These are phyloP conservation scores for Lates japonicus DNA, from an alignment of 2,797 vertebrate species.

Conservation along the genomic window DNA sequence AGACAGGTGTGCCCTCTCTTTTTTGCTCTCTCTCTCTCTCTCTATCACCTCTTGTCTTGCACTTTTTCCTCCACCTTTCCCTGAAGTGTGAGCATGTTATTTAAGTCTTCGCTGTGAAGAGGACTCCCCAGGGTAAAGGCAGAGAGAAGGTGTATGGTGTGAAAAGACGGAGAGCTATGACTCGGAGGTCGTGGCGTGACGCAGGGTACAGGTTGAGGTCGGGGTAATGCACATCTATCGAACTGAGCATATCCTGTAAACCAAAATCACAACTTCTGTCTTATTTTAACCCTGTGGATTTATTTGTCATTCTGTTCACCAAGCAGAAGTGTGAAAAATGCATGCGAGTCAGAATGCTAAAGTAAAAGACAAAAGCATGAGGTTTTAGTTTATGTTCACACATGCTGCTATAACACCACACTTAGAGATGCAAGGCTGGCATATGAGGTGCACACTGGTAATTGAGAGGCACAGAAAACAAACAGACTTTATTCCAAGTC, in stretches of 20 bases:
- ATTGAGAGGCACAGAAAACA: slow-evolving; percentile 35
- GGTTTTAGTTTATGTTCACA: slow-evolving; percentile 55
- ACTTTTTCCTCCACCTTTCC: slow-evolving; percentile 41
- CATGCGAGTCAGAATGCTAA: slow-evolving; percentile 11
- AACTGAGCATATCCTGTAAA: slow-evolving; percentile 9
- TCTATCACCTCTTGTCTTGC: slow-evolving; percentile 51
- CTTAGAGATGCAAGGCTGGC: slow-evolving; percentile 51
- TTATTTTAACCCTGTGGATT: no score
- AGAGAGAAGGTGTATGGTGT: slow-evolving; percentile 32
- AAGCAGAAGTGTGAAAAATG: slow-evolving; percentile 32
- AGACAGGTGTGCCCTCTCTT: slow-evolving; percentile 35
- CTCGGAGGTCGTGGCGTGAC: slow-evolving; percentile 27
- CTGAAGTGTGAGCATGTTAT: slow-evolving; percentile 59
- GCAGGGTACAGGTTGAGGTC: slow-evolving; percentile 15
- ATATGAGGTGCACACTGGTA: slow-evolving; percentile 36
- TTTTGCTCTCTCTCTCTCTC: slow-evolving; percentile 29
- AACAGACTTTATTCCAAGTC: slow-evolving; percentile 39
- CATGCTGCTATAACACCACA: slow-evolving; percentile 40
- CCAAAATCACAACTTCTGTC: slow-evolving; percentile 23
- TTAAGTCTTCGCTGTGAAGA: slow-evolving; percentile 39
- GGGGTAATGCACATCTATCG: slow-evolving; percentile 9
- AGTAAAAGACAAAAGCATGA: slow-evolving; percentile 34
- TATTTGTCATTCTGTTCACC: not conserved
- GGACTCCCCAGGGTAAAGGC: slow-evolving; percentile 25
- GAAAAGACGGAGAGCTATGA: slow-evolving; percentile 46